Percentiles rank a stretch among this genome's conserved stretches.
phyloP scores from a whole-genome alignment of 2,113 vertebrate species.

The Colistium nudipinnis region DNA sequence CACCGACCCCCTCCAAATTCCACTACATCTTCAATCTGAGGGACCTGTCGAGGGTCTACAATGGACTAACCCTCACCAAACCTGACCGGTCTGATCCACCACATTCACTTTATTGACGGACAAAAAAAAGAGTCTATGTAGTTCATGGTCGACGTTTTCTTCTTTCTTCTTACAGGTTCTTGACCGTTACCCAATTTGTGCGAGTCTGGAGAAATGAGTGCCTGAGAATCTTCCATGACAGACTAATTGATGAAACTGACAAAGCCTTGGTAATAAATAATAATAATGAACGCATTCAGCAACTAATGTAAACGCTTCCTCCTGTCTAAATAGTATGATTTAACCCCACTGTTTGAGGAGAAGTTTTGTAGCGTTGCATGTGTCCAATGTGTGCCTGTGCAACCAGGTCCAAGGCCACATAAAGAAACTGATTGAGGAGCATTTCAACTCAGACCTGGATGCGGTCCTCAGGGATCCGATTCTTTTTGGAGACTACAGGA shows the following conservation, averaged over 20 bases:
- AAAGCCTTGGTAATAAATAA: conserved; percentile 84
- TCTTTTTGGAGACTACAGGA: conserved; percentile 94
- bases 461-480: conserved; percentile 88
- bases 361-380: not conserved
- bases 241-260: conserved; percentile 89
- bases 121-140: not conserved
- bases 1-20: conserved; percentile 95
- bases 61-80: conserved; percentile 88
- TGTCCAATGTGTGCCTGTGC: not conserved
- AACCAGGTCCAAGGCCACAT: conserved; percentile 89
- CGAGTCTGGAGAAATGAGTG: conserved; percentile 97
- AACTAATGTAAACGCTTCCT: not conserved
- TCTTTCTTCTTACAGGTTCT: conserved; percentile 82
- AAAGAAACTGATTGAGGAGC: conserved; percentile 79
- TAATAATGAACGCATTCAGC: not conserved
- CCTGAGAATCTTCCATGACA: conserved; percentile 94
- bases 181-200: conserved; percentile 88
- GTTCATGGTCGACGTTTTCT: not conserved
- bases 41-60: conserved; percentile 92
- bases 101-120: conserved; percentile 1
- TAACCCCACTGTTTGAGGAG: not conserved
- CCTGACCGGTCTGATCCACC: conserved; percentile 83
- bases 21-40: conserved; percentile 98
- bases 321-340: not conserved
- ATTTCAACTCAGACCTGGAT: conserved; percentile 84